A percentile compares a stretch with the other conserved stretches of the same genome.
Conservation (phyloP, 2,797 vertebrate genomes). For the Catostomus latipinnis region DNA sequence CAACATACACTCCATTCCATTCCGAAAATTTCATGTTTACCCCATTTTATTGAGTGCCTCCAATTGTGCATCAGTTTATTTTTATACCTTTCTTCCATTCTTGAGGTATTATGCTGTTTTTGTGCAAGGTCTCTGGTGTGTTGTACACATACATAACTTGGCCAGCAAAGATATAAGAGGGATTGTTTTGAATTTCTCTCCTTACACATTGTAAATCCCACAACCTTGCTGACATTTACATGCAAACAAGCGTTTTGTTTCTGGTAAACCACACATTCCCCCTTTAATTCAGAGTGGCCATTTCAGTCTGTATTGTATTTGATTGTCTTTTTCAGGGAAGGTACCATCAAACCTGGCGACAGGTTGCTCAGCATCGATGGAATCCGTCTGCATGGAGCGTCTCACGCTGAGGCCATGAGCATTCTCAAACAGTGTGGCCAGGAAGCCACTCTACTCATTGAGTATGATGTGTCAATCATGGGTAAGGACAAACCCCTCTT, state of each 20-base stretch:
- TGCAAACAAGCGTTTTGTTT: background rate
- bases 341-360: slow-evolving; percentile 93
- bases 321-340: slow-evolving; percentile 81
- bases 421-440: slow-evolving; percentile 97
- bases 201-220: background rate
- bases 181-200: background rate
- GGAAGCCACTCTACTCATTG: slow-evolving; percentile 92
- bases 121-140: slow-evolving; percentile 9
- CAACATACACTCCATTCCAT: too few relatives aligned
- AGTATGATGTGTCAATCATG: slow-evolving; percentile 98
- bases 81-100: background rate
- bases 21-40: too few relatives aligned
- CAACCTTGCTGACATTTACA: background rate
- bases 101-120: background rate
- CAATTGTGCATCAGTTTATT: background rate
- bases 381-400: slow-evolving; percentile 92
- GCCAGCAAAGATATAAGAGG: background rate
- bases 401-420: slow-evolving; percentile 93
- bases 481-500: slow-evolving; percentile 76
- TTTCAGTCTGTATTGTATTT: slow-evolving; percentile 24
- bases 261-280: background rate
- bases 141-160: slow-evolving; percentile 3
- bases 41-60: background rate
- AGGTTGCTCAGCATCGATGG: slow-evolving; percentile 95
- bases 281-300: background rate